Evolutionary conservation across 2,797 vertebrate genomes (phyloP).

Genomic region (Selene dorsalis): DNA sequence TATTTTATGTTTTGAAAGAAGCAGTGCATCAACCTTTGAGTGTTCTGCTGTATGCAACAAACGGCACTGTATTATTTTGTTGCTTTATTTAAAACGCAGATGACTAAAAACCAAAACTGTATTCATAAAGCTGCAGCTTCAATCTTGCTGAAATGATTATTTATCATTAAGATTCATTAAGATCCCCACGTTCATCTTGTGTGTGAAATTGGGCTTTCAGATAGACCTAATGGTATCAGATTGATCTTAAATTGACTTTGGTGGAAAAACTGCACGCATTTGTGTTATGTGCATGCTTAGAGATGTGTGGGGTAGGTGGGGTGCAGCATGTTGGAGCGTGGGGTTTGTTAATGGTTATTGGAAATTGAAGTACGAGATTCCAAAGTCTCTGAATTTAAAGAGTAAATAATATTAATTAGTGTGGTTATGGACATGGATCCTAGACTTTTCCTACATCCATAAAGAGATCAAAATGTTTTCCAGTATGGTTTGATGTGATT

Average conservation of each 20-base stretch:
- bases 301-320: background rate
- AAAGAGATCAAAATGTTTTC: background rate
- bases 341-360: background rate
- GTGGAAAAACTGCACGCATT: background rate
- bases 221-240: background rate
- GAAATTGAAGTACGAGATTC: background rate
- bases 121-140: background rate
- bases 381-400: background rate
- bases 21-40: background rate
- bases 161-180: background rate
- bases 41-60: background rate
- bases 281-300: background rate
- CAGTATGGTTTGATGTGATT: background rate
- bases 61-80: background rate
- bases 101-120: background rate
- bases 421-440: background rate
- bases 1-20: background rate
- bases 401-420: background rate
- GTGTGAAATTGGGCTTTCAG: background rate
- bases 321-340: background rate
- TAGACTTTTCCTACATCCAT: background rate
- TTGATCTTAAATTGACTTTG: background rate
- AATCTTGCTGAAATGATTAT: background rate
- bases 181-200: background rate
- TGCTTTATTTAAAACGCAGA: background rate